A percentile compares a stretch with the other conserved stretches of the same genome.
These are phyloP conservation scores for Hermodice carunculata DNA, from an alignment of 2,888 invertebrate genomes.

Conservation along the genomic window DNA sequence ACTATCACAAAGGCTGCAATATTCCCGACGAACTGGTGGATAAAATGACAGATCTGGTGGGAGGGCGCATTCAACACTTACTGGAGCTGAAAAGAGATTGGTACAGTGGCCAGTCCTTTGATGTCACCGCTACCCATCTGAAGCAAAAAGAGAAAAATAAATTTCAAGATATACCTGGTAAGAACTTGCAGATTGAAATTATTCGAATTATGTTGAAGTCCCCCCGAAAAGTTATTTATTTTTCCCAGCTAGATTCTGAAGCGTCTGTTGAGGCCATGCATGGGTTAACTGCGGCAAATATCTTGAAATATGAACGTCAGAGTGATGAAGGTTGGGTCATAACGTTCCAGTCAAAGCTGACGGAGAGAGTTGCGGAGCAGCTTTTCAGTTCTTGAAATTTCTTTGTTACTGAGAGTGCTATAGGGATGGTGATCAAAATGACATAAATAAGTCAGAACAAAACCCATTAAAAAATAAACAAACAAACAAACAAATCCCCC, in stretches of 20 bases:
- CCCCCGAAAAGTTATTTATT: too few species aligned
- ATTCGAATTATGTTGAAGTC: too few species aligned
- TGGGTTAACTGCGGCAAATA: conserved; percentile 11
- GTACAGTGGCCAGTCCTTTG: conserved; percentile 14
- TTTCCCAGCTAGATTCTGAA: too few species aligned
- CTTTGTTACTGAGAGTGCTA: too few species aligned
- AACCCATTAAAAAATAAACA: too few species aligned
- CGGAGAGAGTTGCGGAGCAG: conserved; percentile 3
- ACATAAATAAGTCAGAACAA: too few species aligned
- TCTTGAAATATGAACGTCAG: conserved; percentile 22
- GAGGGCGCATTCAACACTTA: conserved; percentile 35
- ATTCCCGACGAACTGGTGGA: conserved; percentile 23
- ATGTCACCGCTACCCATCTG: conserved; percentile 15
- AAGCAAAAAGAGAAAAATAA: conserved; percentile 33
- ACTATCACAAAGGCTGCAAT: too few species aligned
- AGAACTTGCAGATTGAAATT: too few species aligned
- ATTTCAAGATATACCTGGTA: conserved; percentile 29
- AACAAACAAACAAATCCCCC: too few species aligned
- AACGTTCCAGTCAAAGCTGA: conserved; percentile 6
- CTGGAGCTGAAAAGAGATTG: conserved; percentile 28
- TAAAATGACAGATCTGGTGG: conserved; percentile 28
- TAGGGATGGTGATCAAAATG: too few species aligned
- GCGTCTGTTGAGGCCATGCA: conserved; percentile 19
- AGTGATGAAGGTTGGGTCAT: neutral
- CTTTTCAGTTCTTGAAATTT: too few species aligned